Evolutionary conservation across 2,888 invertebrate species (phyloP).

Genomic region (Teinopalpus imperialis): DNA sequence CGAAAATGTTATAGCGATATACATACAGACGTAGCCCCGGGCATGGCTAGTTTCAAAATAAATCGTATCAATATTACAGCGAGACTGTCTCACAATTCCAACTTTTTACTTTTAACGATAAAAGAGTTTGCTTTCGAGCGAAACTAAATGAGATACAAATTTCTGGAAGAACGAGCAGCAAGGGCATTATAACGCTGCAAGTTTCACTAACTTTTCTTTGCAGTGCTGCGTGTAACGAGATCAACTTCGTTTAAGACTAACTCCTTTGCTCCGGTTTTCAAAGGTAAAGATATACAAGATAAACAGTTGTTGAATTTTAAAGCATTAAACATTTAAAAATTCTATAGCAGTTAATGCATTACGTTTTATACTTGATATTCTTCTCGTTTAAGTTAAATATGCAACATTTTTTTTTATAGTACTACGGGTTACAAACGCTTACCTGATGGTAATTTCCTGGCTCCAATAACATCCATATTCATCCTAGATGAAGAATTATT

Average conservation of each 20-base stretch:
- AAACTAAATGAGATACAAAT: slow-evolving; percentile 24
- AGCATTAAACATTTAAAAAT: background rate
- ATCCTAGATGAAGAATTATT: too few relatives aligned
- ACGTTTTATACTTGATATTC: too few relatives aligned
- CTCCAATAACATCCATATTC: too few relatives aligned
- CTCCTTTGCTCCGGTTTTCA: slow-evolving; percentile 6
- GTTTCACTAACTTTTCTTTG: slow-evolving; percentile 23
- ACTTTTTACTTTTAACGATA: slow-evolving; percentile 3
- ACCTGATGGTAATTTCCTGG: too few relatives aligned
- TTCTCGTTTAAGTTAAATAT: too few relatives aligned
- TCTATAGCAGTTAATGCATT: background rate
- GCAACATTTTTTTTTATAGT: too few relatives aligned
- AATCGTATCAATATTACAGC: too few relatives aligned
- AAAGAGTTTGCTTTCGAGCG: slow-evolving; percentile 17
- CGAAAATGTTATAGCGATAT: too few relatives aligned
- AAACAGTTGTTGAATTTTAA: background rate
- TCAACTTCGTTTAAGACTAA: slow-evolving; percentile 17
- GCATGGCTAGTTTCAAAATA: too few relatives aligned
- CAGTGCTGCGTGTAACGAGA: slow-evolving; percentile 18
- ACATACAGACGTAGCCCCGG: too few relatives aligned
- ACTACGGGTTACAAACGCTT: too few relatives aligned
- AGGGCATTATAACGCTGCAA: slow-evolving; percentile 20
- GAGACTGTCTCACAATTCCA: background rate
- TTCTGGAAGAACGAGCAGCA: slow-evolving; percentile 17
- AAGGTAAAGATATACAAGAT: too few relatives aligned